Base-by-base conservation (phyloP, 2,113 vertebrate genomes). In the Petroica traversi region DNA sequence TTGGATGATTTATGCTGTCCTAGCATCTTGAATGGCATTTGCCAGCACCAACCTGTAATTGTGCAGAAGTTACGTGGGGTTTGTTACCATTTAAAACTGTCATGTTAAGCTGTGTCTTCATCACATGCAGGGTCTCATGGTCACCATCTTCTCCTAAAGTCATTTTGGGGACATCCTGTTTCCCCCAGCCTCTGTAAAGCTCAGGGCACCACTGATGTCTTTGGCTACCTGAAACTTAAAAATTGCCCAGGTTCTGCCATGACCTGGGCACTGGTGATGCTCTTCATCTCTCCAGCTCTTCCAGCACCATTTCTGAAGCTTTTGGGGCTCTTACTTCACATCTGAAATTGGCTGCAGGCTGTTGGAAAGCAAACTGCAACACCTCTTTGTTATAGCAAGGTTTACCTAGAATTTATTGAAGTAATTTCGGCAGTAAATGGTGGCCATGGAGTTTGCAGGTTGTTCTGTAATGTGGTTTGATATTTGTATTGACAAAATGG, bases 221-320 rank as follows among this genome's bases (percentile, higher is more conserved):
- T 36, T 71, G 68, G 20, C 33, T 34, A 2, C 64, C 34, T 16
- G 58, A 57, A 26, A 28, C 28, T 67, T 67, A 1, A 59, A 22
- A 16, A 23, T 18, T 13, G 49, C 58, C 55, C 43, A 18, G 43
- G 19, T 72, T 88, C 67, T 82, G 12, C 43, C 58, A 1, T 46
- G 51, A 20, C 10, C 13, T 41, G 8, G 0, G 54, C 20, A 0
- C 33, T 51, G 26, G 16, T 31, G 40, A 15, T 43, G 22, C 19
- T 68, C 41, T 22, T 43, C 14, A 22, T 73, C 49, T 80, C 28
- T 52, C 29, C 57, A 71, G 57, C 29, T 81, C 46, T 71, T 80
- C 59, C 43, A n/a, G 6, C 11, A 48, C 28, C 14, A 3, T 31
- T 84, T 61, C 52, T 66, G 64, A 66, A 81, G 31, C 51, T 75